Evolutionary conservation across 30 jellyfish, hydroid and myxozoan species (phyloP).

Genomic region (Aurelia coerulea): DNA sequence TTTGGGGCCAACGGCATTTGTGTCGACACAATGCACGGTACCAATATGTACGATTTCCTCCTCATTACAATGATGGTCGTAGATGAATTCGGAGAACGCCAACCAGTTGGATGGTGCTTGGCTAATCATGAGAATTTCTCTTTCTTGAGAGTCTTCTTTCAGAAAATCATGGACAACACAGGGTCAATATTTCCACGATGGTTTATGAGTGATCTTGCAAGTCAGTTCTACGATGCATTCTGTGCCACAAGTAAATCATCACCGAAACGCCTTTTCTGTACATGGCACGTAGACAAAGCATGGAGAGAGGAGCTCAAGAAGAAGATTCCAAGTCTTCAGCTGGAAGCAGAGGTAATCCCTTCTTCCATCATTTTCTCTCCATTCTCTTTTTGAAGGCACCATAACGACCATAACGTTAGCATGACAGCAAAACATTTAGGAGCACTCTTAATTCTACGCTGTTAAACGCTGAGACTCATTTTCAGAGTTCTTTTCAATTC

Average conservation of each 20-base stretch:
- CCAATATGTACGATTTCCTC: constrained; percentile 37
- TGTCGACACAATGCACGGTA: constrained; percentile 57
- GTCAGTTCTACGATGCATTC: constrained; percentile 54
- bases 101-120: constrained; percentile 57
- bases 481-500: too few relatives aligned
- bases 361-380: too few relatives aligned
- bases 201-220: constrained; percentile 59
- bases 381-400: too few relatives aligned
- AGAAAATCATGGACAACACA: constrained; percentile 8
- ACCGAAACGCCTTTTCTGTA: constrained; percentile 38
- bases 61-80: constrained; percentile 45
- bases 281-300: constrained; percentile 74
- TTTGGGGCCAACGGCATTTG: constrained; percentile 53
- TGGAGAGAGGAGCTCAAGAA: constrained; percentile 48
- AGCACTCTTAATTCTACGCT: too few relatives aligned
- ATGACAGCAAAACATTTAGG: too few relatives aligned
- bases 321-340: neutral
- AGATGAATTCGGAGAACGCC: constrained; percentile 52
- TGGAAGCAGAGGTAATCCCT: neutral
- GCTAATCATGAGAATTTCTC: constrained; percentile 31
- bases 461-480: too few relatives aligned
- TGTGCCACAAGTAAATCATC: constrained; percentile 2
- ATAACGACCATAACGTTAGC: too few relatives aligned
- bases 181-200: constrained; percentile 27
- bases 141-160: constrained; percentile 3